These are phyloP conservation scores for Parascotia fuliginaria DNA, from an alignment of 2,888 invertebrate genomes.

Conservation along the genomic window DNA sequence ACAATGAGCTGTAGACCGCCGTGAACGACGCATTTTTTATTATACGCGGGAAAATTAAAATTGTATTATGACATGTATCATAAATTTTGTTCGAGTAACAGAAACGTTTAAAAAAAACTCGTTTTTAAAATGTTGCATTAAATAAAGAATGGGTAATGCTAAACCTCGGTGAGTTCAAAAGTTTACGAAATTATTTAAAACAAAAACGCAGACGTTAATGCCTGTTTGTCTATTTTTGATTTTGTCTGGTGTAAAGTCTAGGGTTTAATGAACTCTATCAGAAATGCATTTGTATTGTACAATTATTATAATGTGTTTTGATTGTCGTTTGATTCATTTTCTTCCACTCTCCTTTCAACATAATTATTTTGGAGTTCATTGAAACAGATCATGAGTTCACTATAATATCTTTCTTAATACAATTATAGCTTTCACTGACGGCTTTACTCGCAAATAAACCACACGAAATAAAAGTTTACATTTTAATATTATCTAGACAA, in stretches of 20 bases:
- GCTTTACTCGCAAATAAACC: too few relatives aligned
- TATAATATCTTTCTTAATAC: not conserved
- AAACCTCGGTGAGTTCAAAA: constrained; percentile 19
- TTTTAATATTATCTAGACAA: too few relatives aligned
- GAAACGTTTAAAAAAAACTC: constrained; percentile 10
- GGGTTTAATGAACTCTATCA: constrained; percentile 14
- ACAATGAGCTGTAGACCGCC: not conserved
- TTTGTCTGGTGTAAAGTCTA: constrained; percentile 8
- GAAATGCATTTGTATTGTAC: constrained; percentile 10
- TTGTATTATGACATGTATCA: constrained; percentile 1
- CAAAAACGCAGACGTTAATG: constrained; percentile 21
- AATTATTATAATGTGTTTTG: not conserved
- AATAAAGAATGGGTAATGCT: not conserved
- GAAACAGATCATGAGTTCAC: not conserved
- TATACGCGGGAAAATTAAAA: constrained; percentile 1
- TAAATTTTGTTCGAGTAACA: not conserved
- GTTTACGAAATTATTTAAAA: constrained; percentile 15
- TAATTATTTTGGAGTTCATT: not conserved
- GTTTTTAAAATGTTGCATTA: constrained; percentile 7
- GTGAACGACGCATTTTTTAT: not conserved
- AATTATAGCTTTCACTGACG: not conserved
- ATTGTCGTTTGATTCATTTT: not conserved
- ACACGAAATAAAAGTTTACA: too few relatives aligned
- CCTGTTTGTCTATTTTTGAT: constrained; percentile 29
- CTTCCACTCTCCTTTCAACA: not conserved